Base-by-base conservation (phyloP, 2,888 invertebrate genomes). In the Dynastes hyllus region DNA sequence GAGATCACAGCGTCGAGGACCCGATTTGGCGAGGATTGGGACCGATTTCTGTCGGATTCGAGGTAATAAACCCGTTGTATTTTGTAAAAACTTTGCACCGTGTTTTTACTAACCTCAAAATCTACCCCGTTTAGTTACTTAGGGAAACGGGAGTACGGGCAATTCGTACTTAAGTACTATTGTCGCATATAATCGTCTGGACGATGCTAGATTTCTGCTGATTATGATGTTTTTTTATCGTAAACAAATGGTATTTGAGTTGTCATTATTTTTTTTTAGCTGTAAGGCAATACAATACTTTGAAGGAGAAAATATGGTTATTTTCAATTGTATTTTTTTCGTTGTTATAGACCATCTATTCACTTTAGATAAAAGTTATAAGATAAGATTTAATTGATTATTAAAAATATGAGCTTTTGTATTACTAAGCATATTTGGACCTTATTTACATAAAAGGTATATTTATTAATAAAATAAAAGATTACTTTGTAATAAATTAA, bases 21-120 rank as follows among this genome's bases (percentile, higher is more conserved):
- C 32, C 78, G 55, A 77, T 58, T 50, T 65, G 37, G 66, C 76
- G 37, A 69, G 65, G 53, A 75, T 80, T 50, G 22, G 53, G 51
- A 51, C 51, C n/a, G 16, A 66, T 37, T 67, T 67, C 66, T 45
- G 67, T 29, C 32, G 67, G 37, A 40, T 16, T 53, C 13, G 29
- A 77, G 77, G 77, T 77, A 67, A 40, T 50, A 65, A 55, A 55
- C 32, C 51, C 37, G 11, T 67, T 16, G 40, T 29, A 51, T 6
- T 76, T 76, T 2, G 22, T 67, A 77, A 66, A 77, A 77, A 73
- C 37, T 27, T 73, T 37, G 29, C 40, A 45, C 61, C 40, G n/a
- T 73, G 69, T 73, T 58, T 58, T 58, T 22, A 53, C 51, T 73
- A 73, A 73, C 73, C 73, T 73, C 61, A 73, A 73, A 58, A 73